phyloP scores from a whole-genome alignment of 2,888 invertebrate genomes.

The Leptinotarsa rubiginosa region DNA sequence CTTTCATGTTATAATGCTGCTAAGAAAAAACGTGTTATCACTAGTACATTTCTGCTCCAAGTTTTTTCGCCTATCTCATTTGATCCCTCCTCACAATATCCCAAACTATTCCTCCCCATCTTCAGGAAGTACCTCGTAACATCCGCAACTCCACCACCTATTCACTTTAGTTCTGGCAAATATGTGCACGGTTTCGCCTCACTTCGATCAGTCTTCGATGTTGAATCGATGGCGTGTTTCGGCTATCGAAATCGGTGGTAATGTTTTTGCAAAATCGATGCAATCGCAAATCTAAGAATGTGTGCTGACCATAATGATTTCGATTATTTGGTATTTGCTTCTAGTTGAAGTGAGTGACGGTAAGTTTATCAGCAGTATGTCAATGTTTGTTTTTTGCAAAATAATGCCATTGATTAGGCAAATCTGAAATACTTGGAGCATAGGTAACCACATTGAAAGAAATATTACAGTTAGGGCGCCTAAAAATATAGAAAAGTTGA shows the following conservation, averaged over 20 bases:
- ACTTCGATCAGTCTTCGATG: slow-evolving; percentile 23
- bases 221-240: slow-evolving; percentile 1
- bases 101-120: neutral
- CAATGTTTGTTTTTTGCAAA: too few species aligned
- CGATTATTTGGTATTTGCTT: slow-evolving; percentile 49
- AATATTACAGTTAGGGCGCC: too few species aligned
- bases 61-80: too few species aligned
- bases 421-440: too few species aligned
- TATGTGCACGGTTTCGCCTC: slow-evolving; percentile 12
- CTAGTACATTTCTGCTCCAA: too few species aligned
- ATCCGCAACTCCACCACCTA: slow-evolving; percentile 8
- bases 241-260: neutral
- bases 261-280: neutral
- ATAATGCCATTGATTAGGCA: too few species aligned
- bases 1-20: too few species aligned
- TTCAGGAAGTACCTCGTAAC: slow-evolving; percentile 5
- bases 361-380: slow-evolving; percentile 30
- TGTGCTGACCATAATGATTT: slow-evolving; percentile 51
- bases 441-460: too few species aligned
- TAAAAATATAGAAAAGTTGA: too few species aligned
- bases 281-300: slow-evolving; percentile 40
- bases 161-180: slow-evolving; percentile 2
- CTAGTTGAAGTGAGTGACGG: slow-evolving; percentile 49
- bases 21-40: too few species aligned
- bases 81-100: neutral